Evolutionary conservation across 2,888 invertebrate genomes (phyloP), one percentile per base, ranked within the genome.

Genomic region (Argyra leucocephala): DNA sequence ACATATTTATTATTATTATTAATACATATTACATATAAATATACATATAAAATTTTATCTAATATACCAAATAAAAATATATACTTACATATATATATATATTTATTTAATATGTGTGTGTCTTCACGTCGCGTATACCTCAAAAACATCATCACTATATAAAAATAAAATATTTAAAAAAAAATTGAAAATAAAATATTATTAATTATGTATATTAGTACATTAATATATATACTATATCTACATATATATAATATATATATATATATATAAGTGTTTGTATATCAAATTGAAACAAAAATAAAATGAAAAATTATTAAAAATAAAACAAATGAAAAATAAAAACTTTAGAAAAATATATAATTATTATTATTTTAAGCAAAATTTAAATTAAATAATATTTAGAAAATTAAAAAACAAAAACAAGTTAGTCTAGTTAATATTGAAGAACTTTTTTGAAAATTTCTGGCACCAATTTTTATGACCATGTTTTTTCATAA

Each of bases 51-150:
- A 63, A 23, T 18, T 15, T 57, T 12, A 9, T 23, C 5, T 31
- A 9, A n/a, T 31, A 31, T 31, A 31, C 2, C 2, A 58, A 18
- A 31, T 7, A 18, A 22, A 21, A 36, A 31, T 23, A 22, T n/a
- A 60, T 24, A 59, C 26, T 59, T 63, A 65, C 66, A 67, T 48
- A 48, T 48, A 48, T 18, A 48, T 48, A 48, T 15, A 59, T 23
- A 59, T 59, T 23, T 23, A 59, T 31, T n/a, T 18, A 61, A 74
- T 78, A 77, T 79, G 76, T 79, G 77, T 79, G 79, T 79, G 79
- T 80, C 79, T 79, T 79, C 76, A 78, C 75, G 78, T 81, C 82
- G 82, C 82, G 82, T 83, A 84, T 83, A 84, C 80, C 81, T 81
- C 81, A 81, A 78, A 71, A 74, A 73, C 71, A 72, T 72, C 70